Base-by-base conservation (phyloP, 2,113 vertebrate species). In the Neodon shergylaensis region DNA sequence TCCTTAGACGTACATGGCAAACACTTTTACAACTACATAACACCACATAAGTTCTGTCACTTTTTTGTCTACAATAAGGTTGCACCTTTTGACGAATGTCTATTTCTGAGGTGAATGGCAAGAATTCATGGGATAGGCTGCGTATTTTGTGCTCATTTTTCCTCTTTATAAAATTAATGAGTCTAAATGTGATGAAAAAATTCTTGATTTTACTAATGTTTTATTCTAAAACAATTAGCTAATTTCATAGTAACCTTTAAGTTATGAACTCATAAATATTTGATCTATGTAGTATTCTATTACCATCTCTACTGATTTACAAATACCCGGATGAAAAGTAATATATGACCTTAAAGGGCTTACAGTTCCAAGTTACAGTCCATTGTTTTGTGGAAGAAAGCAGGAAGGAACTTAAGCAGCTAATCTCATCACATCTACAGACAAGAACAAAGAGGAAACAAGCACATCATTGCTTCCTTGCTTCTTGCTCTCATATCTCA, bases 81-180 rank as follows among this genome's bases (percentile, higher is more conserved):
- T 94, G 58, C 21, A 81, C 61, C 88, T 73, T 95, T 12, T 96
- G 44, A 94, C 2, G 19, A 93, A 1, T 22, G 70, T 72, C 12
- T 74, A 9, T 65, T 42, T 93, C 26, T 78, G 5, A 28, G 39
- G 54, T 91, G 22, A 6, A 4, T 88, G 44, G 49, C 65, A 81
- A 16, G 70, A 52, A 39, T 36, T 91, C 22, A 3, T 21, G 14
- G 42, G 14, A 19, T 1, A 58, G n/a, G 66, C n/a, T 93, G 12
- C n/a, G 12, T 4, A 31, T 79, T 93, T 74, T 68, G 78, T 85
- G 24, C 10, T 39, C 2, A 0, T 81, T 54, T 85, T 89, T 92
- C 47, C 13, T 87, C 24, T 88, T 94, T 94, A 36, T 81, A 52
- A 87, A 92, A 86, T 76, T 73, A 94, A 49, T 49, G 68, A 31